Evolutionary conservation across 2,797 vertebrate genomes (phyloP), one percentile per base, ranked within the genome.

Genomic region (Huso huso): DNA sequence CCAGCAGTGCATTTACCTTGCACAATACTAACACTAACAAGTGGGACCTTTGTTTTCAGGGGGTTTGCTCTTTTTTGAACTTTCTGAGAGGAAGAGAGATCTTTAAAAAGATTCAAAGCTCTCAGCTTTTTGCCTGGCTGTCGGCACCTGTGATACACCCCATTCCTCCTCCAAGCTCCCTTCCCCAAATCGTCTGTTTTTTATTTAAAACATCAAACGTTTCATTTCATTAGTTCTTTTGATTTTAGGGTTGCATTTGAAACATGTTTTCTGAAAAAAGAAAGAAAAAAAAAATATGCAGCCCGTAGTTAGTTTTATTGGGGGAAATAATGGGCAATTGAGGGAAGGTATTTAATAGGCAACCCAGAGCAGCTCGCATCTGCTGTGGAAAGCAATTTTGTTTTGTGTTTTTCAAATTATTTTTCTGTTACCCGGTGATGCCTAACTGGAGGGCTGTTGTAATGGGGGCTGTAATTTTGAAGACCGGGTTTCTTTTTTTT

Each of bases 131-230:
- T 5, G 37, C 37, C 80, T 82, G 83, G 80, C 83, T 85, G 82
- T 88, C 86, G 82, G 86, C 88, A 89, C 86, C 85, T 87, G 84
- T 78, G 82, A 84, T 85, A 84, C 80, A 83, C 82, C 80, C 80
- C 79, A 83, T 86, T 83, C 80, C 75, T 55, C n/a, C 53, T 73
- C 76, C 77, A 78, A 76, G 78, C 84, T 83, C 68, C 69, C 9
- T 77, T 81, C 81, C 81, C 81, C 53, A 65, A 60, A 83, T 71
- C 76, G 81, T 79, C 88, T 89, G 87, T 80, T 87, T 88, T 87
- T 88, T 88, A 89, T 89, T 90, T 88, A 83, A 77, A 87, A 88
- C 86, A 89, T 91, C 88, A 88, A 90, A 90, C 85, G 78, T 83
- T 90, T 89, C 83, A 89, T 89, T 91, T 89, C 86, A 87, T 90